Evolutionary conservation across 2,888 invertebrate genomes (phyloP), one percentile per base, ranked within the genome.

Genomic region (Bellardia pandia): DNA sequence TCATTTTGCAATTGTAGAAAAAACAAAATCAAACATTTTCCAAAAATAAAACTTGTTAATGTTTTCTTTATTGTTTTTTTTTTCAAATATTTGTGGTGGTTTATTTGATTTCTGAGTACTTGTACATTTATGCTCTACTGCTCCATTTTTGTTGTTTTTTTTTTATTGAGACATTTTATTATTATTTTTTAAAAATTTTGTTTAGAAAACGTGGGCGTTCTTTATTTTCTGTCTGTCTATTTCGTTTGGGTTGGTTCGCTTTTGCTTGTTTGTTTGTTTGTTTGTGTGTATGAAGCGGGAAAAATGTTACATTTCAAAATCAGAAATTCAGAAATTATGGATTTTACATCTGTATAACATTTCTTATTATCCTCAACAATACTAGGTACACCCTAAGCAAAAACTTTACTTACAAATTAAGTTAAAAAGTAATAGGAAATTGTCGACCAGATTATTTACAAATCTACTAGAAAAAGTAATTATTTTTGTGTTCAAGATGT

Each of bases 291-390:
- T 72, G 23, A 23, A 78, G 53, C 37, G 80, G 64, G 23, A 69
- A 69, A 85, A 78, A 58, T 79, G 37, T 78, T 71, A 58, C 78
- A 86, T 79, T 86, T 86, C n/a, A 81, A 86, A 84, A 83, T 81
- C 58, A 40, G 16, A 45, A 69, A 62, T 79, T 68, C 51, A 66
- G 60, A 79, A 86, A 72, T 71, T 75, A 79, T 79, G 51, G 75
- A 51, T 79, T 85, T 77, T 48, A 62, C 40, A 62, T 72, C 45
- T 75, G 76, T 69, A 1, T 4, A n/a, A 4, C 13, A 13, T 3
- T 37, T 4, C 4, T 37, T 45, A 45, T 45, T 45, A 13, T 66
- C 37, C 69, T 30, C 6, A 72, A 58, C 62, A 75, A 16, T 75
- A 11, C 33, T 64, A n/a, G n/a, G n/a, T n/a, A 71, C 72, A 79